Conservation (phyloP, 2,888 invertebrate genomes). For the Parnassius orleans region DNA sequence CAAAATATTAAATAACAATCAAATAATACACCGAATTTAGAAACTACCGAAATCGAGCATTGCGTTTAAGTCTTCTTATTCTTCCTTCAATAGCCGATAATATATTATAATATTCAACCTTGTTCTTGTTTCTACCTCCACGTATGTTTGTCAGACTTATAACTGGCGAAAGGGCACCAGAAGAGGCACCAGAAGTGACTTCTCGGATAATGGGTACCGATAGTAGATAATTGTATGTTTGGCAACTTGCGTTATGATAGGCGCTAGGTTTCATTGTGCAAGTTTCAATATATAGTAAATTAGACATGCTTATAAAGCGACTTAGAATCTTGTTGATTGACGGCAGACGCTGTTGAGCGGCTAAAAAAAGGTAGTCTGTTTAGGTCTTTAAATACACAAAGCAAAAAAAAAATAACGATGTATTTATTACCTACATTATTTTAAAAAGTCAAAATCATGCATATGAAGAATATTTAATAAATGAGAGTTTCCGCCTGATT, state of each 20-base stretch:
- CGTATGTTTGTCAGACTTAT: constrained; percentile 53
- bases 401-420: too few species aligned
- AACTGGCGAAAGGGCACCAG: constrained; percentile 40
- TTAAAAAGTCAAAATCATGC: too few species aligned
- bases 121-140: constrained; percentile 45
- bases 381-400: too few species aligned
- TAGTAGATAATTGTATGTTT: constrained; percentile 39
- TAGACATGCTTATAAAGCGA: constrained; percentile 14
- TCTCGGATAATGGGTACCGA: not conserved
- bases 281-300: constrained; percentile 37
- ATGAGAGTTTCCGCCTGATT: too few species aligned
- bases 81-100: constrained; percentile 65
- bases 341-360: constrained; percentile 48
- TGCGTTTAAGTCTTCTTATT: constrained; percentile 54
- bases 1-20: too few species aligned
- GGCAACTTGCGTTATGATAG: constrained; percentile 44
- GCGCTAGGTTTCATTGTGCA: constrained; percentile 64
- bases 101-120: constrained; percentile 52
- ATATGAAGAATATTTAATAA: too few species aligned
- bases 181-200: constrained; percentile 13
- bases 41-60: constrained; percentile 31
- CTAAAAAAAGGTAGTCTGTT: not conserved
- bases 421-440: too few species aligned
- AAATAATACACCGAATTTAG: too few species aligned
- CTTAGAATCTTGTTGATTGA: constrained; percentile 33